Base-by-base conservation (phyloP, 2,113 vertebrate species). In the Dermatemys mawii region DNA sequence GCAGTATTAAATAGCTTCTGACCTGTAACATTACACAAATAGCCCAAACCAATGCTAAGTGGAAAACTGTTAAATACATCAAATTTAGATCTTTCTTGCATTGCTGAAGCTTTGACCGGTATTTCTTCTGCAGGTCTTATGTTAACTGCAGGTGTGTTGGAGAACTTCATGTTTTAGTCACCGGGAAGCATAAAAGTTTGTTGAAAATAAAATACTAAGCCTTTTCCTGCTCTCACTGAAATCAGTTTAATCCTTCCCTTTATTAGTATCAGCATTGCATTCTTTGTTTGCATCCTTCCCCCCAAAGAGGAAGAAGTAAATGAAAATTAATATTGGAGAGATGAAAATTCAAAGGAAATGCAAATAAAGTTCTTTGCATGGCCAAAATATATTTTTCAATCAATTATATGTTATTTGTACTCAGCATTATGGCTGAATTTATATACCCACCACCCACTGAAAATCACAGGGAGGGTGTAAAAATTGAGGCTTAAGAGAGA, bases 341-440 rank as follows among this genome's bases (percentile, higher is more conserved):
- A 29, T 8, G 38, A 35, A 48, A 26, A 92, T 88, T 88, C 88
- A 48, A 51, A 94, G 86, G 46, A 83, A 50, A 78, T 3, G 6
- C 29, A 85, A 97, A 85, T 9, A 57, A 84, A 93, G 53, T 8
- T 19, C 13, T 35, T 60, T 78, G 22, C 22, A 90, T 2, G 41
- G 32, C 32, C 63, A 90, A 93, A 75, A 49, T 38, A 84, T 24
- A 73, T 10, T 86, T 90, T 86, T 27, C 1, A 80, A 35, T 48
- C 27, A 84, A 57, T 51, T 88, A 54, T 85, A 95, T 54, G 81
- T 95, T 60, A 81, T 50, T 92, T 13, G 86, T 82, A 78, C 81
- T 95, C 90, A 53, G 53, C 88, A 13, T n/a, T 78, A 46, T 3
- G 84, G 46, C 27, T 32, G 67, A 0, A 0, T 78, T 38, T 48